Conservation (phyloP, 2,113 vertebrate species). For the Rallus limicola region DNA sequence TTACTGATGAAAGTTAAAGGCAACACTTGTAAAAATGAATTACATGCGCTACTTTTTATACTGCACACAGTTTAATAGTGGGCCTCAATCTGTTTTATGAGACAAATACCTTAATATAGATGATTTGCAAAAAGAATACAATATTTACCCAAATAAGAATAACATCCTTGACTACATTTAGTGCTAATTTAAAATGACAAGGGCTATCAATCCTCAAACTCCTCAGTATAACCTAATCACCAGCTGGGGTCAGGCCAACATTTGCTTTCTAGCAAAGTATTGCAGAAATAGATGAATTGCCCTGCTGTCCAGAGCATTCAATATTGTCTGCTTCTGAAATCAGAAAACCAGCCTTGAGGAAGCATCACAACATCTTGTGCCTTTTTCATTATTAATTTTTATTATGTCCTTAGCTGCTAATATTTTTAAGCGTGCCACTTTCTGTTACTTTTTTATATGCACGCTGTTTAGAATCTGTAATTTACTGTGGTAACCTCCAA, state of each 20-base stretch:
- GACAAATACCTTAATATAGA: slow-evolving; percentile 52
- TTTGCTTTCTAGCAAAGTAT: slow-evolving; percentile 48
- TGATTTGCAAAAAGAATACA: slow-evolving; percentile 56
- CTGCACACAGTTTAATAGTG: slow-evolving; percentile 43
- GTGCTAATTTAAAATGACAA: slow-evolving; percentile 61
- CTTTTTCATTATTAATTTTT: slow-evolving; percentile 12
- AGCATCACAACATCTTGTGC: background rate
- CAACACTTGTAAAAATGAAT: slow-evolving; percentile 59
- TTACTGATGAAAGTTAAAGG: slow-evolving; percentile 52
- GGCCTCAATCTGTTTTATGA: slow-evolving; percentile 60
- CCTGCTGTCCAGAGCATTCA: slow-evolving; percentile 40
- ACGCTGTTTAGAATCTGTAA: background rate
- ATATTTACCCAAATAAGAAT: slow-evolving; percentile 52
- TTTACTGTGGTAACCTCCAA: slow-evolving; percentile 37
- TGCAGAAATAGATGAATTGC: slow-evolving; percentile 53
- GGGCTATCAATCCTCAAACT: slow-evolving; percentile 52
- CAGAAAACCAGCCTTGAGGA: slow-evolving; percentile 28
- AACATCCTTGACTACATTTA: slow-evolving; percentile 46
- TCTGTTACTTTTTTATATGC: background rate
- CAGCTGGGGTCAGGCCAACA: slow-evolving; percentile 70
- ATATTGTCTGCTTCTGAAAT: slow-evolving; percentile 21
- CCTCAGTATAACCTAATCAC: slow-evolving; percentile 63
- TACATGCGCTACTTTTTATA: slow-evolving; percentile 19
- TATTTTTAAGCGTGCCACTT: background rate
- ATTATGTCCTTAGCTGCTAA: background rate